Base-by-base conservation (phyloP, 1,140 invertebrate genomes). In the Trichogramma pretiosum region DNA sequence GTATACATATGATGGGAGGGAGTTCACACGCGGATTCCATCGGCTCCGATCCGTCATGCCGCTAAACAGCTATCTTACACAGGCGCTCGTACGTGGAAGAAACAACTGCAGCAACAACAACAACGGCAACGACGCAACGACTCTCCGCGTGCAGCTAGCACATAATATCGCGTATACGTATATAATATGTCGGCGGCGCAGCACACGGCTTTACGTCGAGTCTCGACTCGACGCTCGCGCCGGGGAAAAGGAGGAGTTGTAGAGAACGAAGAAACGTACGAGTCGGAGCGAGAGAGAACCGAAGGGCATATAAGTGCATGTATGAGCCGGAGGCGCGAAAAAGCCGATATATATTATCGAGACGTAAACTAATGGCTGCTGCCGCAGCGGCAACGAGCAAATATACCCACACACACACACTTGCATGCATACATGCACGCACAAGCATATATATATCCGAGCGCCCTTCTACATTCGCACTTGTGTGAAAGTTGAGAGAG, bases 321-420 rank as follows among this genome's bases (percentile, higher is more conserved):
- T n/a, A n/a, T n/a, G 49, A 51, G 56, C 54, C 56, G 49, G 58
- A 61, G 57, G 55, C 56, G 55, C 55, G 52, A 56, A 58, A 52
- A 37, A 58, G 44, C 57, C 56, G 63, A 68, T 68, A 63, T 62
- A 65, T 62, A 68, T 65, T 65, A 65, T 65, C 57, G 62, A 42
- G 56, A 56, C 56, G 53, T 45, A 46, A 56, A 60, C 52, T 58
- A 58, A 57, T 56, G 58, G 52, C 49, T 46, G 50, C 52, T 16
- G 21, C 24, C 11, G 24, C 18, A 38, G 24, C 24, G 39, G 18
- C 17, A 41, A 14, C 34, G 24, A 43, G 34, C 36, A 19, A 48
- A 41, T n/a, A n/a, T n/a, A n/a, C n/a, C n/a, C n/a, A n/a, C n/a
- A n/a, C n/a, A n/a, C 42, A 52, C 36, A 33, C 16, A 14, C 26